phyloP scores from a whole-genome alignment of 2,888 invertebrate genomes.

The Acrocyrtus sp. region DNA sequence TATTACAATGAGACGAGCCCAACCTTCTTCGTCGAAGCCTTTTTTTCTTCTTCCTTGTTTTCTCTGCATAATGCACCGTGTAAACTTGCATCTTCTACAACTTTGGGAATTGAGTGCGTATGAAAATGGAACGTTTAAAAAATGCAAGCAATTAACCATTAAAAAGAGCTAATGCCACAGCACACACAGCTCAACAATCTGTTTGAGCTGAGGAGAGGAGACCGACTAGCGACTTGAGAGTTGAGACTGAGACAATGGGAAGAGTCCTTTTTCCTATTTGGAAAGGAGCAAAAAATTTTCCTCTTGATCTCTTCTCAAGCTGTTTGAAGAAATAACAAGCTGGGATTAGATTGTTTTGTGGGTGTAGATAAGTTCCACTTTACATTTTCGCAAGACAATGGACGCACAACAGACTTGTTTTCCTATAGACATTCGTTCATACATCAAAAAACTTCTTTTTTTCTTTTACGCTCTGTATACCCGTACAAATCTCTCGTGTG shows the following conservation, averaged over 20 bases:
- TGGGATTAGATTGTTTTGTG: not conserved
- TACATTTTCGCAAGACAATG: not conserved
- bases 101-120: constrained; percentile 28
- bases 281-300: constrained; percentile 15
- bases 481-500: not conserved
- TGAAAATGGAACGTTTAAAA: constrained; percentile 24
- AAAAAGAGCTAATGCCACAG: constrained; percentile 15
- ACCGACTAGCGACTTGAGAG: too few species aligned
- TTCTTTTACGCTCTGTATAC: too few species aligned
- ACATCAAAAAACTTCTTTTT: not conserved
- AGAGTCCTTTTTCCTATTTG: constrained; percentile 37
- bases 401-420: not conserved
- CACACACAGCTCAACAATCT: not conserved
- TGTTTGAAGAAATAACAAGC: not conserved
- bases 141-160: constrained; percentile 54
- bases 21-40: constrained; percentile 46
- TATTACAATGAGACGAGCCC: constrained; percentile 12
- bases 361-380: not conserved
- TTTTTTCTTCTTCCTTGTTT: constrained; percentile 8
- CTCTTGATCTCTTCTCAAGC: not conserved
- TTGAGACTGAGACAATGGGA: not conserved
- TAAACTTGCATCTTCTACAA: constrained; percentile 28
- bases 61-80: constrained; percentile 20
- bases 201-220: too few species aligned
- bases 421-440: not conserved